Conservation (phyloP, 2,888 invertebrate species). For the Mythimna lalbum region DNA sequence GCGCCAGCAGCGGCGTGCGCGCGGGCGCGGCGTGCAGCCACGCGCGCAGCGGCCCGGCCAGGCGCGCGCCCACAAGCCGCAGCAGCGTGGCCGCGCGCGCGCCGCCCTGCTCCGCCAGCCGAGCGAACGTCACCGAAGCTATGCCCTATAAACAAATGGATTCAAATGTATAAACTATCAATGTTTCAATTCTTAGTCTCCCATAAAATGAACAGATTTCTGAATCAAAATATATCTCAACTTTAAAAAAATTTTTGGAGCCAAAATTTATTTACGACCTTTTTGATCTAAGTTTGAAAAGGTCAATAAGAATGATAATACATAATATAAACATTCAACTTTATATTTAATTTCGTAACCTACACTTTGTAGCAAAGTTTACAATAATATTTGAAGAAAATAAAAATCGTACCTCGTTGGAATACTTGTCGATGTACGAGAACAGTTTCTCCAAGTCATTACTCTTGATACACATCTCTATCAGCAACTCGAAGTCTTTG, state of each 20-base stretch:
- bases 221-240: too few species aligned
- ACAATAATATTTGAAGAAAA: too few species aligned
- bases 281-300: too few species aligned
- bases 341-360: too few species aligned
- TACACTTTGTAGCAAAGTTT: too few species aligned
- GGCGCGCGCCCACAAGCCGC: constrained; percentile 56
- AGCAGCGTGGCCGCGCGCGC: constrained; percentile 48
- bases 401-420: constrained; percentile 74
- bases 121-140: constrained; percentile 75
- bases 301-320: too few species aligned
- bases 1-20: constrained; percentile 62
- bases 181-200: too few species aligned
- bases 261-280: too few species aligned
- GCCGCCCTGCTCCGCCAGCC: constrained; percentile 64
- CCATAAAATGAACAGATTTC: too few species aligned
- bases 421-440: constrained; percentile 82
- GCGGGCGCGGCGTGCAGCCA: constrained; percentile 55
- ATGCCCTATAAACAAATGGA: constrained; percentile 71
- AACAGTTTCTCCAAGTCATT: constrained; percentile 91
- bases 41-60: constrained; percentile 46
- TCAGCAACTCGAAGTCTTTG: constrained; percentile 95
- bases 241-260: too few species aligned
- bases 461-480: constrained; percentile 94
- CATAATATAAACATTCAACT: too few species aligned
- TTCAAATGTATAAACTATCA: too few species aligned